Evolutionary conservation across 2,888 invertebrate species (phyloP), one percentile per base, ranked within the genome.

Genomic region (Ptilodon capucinus): DNA sequence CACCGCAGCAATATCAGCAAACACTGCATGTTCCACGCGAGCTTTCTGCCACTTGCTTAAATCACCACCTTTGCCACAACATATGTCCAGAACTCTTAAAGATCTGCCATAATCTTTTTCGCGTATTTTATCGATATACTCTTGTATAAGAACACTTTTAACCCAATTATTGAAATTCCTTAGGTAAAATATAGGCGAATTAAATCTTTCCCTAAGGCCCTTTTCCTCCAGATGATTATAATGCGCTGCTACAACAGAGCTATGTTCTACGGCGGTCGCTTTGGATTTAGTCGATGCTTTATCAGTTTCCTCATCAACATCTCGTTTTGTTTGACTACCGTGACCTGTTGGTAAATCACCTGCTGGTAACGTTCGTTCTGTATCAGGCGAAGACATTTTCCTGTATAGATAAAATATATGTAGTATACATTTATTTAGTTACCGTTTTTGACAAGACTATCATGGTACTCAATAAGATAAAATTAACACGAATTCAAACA

Each of bases 111-210:
- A 92, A 55, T 93, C 93, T 68, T 93, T 94, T 59, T 92, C 92
- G 70, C 93, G 94, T 39, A 94, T 92, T 80, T 93, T 94, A 56
- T 89, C 93, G 68, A 94, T 88, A 83, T 95, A 95, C 86, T 96
- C 94, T 92, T 96, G 95, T 68, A 99, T 99, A 0, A 98, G 91
- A 91, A 97, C 96, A 82, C 97, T 97, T 90, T 99, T 99, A 11
- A 98, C 95, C 99, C 99, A 99, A 83, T 99, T 99, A 83, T 99
- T 99, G 78, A 99, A 98, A 86, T 99, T 99, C 61, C 99, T 93
- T 91, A 99, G 93, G 78, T 96, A 95, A 70, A 97, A 95, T 66
- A 99, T 99, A 19, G 97, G 94, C 19, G 98, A 98, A 71, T 97
- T 95, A 60, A 94, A 94, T 40, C 99, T 92, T 64, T 95, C 95